phyloP scores from a whole-genome alignment of 1,140 invertebrate genomes.

The Aphaenogaster ashmeadi region DNA sequence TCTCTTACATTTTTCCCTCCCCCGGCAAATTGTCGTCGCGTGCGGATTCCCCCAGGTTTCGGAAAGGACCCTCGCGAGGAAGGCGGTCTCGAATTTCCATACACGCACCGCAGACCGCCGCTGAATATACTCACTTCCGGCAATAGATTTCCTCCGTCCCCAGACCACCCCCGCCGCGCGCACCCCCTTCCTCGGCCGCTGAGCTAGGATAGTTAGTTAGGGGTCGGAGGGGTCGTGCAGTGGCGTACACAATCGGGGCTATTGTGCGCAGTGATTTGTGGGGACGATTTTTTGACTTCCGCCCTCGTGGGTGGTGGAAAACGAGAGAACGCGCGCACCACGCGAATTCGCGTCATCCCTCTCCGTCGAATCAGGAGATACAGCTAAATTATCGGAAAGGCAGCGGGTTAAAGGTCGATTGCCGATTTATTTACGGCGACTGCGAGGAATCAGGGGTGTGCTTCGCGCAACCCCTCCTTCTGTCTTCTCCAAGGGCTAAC shows the following conservation, averaged over 20 bases:
- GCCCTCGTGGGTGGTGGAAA: constrained; percentile 71
- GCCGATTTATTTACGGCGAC: constrained; percentile 81
- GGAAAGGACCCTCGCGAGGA: constrained; percentile 74
- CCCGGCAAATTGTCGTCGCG: constrained; percentile 75
- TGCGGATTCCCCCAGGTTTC: constrained; percentile 75
- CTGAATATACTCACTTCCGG: constrained; percentile 86
- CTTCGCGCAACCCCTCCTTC: neutral
- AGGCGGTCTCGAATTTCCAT: constrained; percentile 85
- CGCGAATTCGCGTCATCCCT: constrained; percentile 62
- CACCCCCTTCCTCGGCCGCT: constrained; percentile 59
- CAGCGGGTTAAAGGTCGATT: constrained; percentile 81
- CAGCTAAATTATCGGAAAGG: constrained; percentile 81
- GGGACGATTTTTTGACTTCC: constrained; percentile 86
- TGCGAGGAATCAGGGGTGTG: neutral
- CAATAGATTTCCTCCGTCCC: constrained; percentile 85
- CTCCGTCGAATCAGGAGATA: constrained; percentile 75
- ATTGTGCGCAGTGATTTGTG: constrained; percentile 87
- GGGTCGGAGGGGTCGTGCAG: constrained; percentile 77
- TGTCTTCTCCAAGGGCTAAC: neutral
- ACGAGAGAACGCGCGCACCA: constrained; percentile 43
- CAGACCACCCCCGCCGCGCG: constrained; percentile 41
- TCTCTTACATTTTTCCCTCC: constrained; percentile 34
- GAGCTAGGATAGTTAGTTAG: constrained; percentile 84
- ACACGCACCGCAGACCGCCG: constrained; percentile 79
- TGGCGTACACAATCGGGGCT: constrained; percentile 84